These are phyloP conservation scores for Trididemnum nubilum DNA, from an alignment of 23 tunicate species.

Conservation along the genomic window DNA sequence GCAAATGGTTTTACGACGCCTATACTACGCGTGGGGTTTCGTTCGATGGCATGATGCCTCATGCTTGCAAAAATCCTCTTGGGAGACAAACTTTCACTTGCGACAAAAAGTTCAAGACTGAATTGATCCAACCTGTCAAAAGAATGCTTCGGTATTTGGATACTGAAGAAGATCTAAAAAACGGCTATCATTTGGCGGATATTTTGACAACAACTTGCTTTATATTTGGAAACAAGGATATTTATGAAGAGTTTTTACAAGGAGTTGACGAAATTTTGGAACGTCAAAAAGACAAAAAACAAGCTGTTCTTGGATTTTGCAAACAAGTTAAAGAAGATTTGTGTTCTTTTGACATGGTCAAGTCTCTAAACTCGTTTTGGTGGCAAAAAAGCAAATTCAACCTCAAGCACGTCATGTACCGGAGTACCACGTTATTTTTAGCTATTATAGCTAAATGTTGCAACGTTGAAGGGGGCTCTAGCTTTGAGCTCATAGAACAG, in stretches of 20 bases:
- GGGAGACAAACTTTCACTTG: slow-evolving; percentile 31
- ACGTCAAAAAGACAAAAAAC: not conserved
- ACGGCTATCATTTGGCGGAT: slow-evolving; percentile 26
- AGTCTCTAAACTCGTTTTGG: not conserved
- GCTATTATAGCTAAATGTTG: slow-evolving; percentile 6
- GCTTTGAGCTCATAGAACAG: slow-evolving; percentile 27
- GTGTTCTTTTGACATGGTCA: not conserved
- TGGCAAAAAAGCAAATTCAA: not conserved
- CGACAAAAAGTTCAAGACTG: slow-evolving; percentile 8
- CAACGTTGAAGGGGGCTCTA: not conserved
- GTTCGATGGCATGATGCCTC: slow-evolving; percentile 57
- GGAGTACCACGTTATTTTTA: slow-evolving; percentile 20
- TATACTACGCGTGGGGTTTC: slow-evolving; percentile 42
- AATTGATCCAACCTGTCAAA: slow-evolving; percentile 45
- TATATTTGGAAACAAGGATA: not conserved
- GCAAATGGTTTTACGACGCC: slow-evolving; percentile 52
- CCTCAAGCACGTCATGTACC: slow-evolving; percentile 26
- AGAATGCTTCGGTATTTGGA: slow-evolving; percentile 32
- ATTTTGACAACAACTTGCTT: slow-evolving; percentile 7
- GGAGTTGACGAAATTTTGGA: not conserved
- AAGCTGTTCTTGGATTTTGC: not conserved
- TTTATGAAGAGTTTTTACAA: not conserved
- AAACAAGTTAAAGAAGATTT: not conserved
- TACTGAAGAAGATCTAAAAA: slow-evolving; percentile 15
- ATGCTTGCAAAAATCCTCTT: slow-evolving; percentile 50